Evolutionary conservation across 2,797 vertebrate species (phyloP), one percentile per base, ranked within the genome.

Genomic region (Halcyon badia): DNA sequence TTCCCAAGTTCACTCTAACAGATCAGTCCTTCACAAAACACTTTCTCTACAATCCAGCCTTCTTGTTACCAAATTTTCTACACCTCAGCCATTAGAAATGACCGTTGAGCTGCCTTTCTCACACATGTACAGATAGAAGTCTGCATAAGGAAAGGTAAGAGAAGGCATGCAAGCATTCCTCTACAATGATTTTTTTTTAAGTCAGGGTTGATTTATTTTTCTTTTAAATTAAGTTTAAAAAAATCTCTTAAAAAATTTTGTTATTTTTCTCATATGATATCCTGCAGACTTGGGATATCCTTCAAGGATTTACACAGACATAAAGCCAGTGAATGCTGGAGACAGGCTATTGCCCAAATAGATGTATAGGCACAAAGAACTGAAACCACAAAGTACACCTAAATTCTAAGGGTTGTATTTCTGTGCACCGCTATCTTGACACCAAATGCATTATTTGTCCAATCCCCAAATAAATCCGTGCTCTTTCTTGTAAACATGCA

Each of bases 401-500:
- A 31, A 21, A 65, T 49, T 68, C 8, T n/a, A 42, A 33, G 31
- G 62, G 11, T 4, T 75, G 15, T 48, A 37, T 61, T 79, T 75
- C 75, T 60, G 14, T 21, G 16, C 19, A 30, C 18, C 64, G 52
- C 18, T 18, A 14, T 24, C 48, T 49, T 54, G n/a, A 42, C 69
- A 75, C 24, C 31, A 46, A 8, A 10, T 0, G 3, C 35, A 30
- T 21, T 17, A 68, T 51, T 69, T 71, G 51, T 15, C 42, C 60
- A 35, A 24, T n/a, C 20, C 57, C 61, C 65, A 68, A 60, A 83
- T 9, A 64, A 83, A 61, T 4, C 37, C 46, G 24, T 4, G 28
- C 4, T 78, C 1, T 0, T 18, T 41, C 30, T 49, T 30, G 11
- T 54, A 31, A 12, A 54, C 42, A 58, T 3, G 17, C 14, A 64